Percentiles rank a stretch among this genome's conserved stretches.
These are phyloP conservation scores for Drosophila percnosoma DNA, from an alignment of 2,888 invertebrate species.

Conservation along the genomic window DNA sequence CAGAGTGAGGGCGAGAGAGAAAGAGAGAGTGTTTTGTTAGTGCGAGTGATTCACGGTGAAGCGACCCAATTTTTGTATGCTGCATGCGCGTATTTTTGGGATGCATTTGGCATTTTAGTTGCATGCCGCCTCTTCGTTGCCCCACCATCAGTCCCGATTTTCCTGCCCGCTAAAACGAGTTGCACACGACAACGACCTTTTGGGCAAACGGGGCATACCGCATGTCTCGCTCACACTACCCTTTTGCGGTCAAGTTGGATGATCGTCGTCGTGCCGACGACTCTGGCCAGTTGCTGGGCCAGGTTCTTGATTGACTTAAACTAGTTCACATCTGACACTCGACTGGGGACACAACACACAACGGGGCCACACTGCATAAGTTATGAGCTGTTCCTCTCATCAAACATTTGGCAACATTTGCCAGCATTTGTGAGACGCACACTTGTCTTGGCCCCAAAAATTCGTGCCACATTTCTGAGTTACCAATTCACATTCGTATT, in stretches of 20 bases:
- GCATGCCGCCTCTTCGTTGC: slow-evolving; percentile 19
- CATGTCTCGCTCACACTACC: slow-evolving; percentile 15
- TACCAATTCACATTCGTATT: slow-evolving; percentile 45
- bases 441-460: slow-evolving; percentile 6
- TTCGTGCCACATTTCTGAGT: slow-evolving; percentile 42
- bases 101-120: slow-evolving; percentile 68
- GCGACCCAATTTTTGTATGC: slow-evolving; percentile 66
- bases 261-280: slow-evolving; percentile 25
- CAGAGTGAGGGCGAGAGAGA: slow-evolving; percentile 6
- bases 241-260: slow-evolving; percentile 73
- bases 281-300: slow-evolving; percentile 40
- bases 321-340: slow-evolving; percentile 65
- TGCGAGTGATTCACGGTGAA: slow-evolving; percentile 60
- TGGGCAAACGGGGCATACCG: slow-evolving; percentile 52
- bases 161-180: slow-evolving; percentile 36
- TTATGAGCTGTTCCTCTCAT: slow-evolving; percentile 48
- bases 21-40: slow-evolving; percentile 19
- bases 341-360: slow-evolving; percentile 27
- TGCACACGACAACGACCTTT: slow-evolving; percentile 75
- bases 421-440: slow-evolving; percentile 28
- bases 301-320: slow-evolving; percentile 73
- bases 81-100: slow-evolving; percentile 71
- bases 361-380: slow-evolving; percentile 43
- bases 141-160: slow-evolving; percentile 2
- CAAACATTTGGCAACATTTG: slow-evolving; percentile 21